phyloP scores from a whole-genome alignment of 2,113 vertebrate species.

The Cinclus mexicanus region DNA sequence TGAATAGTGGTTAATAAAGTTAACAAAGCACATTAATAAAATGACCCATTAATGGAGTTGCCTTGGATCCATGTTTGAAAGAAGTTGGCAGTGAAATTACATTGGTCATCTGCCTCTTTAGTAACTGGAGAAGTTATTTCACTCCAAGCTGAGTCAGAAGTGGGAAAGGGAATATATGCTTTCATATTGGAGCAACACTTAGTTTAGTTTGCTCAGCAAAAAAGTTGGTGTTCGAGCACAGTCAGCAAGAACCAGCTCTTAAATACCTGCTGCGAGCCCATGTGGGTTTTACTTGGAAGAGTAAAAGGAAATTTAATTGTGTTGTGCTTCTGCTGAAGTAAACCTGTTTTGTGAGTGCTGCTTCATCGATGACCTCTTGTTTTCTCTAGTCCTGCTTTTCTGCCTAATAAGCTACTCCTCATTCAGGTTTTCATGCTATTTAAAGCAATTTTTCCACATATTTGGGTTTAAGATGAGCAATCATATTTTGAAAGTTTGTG shows the following conservation, averaged over 20 bases:
- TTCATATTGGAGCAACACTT: not conserved
- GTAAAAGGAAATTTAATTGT: not conserved
- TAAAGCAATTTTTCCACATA: not conserved
- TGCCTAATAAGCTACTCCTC: not conserved
- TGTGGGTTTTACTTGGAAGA: not conserved
- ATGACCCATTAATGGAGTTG: not conserved
- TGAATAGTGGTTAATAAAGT: not conserved
- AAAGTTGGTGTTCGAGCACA: not conserved
- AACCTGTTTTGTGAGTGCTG: not conserved
- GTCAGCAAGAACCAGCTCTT: not conserved
- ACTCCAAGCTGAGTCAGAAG: not conserved
- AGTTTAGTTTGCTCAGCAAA: conserved; percentile 29
- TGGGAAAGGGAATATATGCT: not conserved
- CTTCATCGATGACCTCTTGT: not conserved
- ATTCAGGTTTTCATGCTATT: not conserved
- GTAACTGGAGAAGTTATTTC: not conserved
- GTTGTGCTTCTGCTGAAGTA: not conserved
- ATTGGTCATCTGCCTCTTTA: not conserved
- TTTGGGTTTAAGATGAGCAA: not conserved
- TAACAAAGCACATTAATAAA: conserved; percentile 18
- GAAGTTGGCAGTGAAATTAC: not conserved
- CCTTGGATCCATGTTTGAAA: not conserved
- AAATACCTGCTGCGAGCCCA: not conserved
- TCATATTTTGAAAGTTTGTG: not conserved
- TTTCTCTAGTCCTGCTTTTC: not conserved